Percentiles rank a stretch among this genome's conserved stretches.
Evolutionary conservation across 1,140 invertebrate genomes (phyloP).

Genomic region (Hermetia illucens): DNA sequence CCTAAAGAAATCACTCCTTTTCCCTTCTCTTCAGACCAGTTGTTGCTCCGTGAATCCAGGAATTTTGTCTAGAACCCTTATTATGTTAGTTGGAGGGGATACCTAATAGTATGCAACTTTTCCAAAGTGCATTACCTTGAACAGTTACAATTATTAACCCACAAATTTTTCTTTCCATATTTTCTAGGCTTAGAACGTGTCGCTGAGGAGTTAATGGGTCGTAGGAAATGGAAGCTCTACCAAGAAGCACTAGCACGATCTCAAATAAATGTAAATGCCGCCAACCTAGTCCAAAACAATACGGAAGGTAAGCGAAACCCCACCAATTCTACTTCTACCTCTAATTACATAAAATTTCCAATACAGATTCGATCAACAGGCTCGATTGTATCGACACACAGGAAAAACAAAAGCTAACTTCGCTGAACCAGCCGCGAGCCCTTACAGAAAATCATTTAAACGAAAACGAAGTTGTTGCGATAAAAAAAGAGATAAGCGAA

Average conservation of each 20-base stretch:
- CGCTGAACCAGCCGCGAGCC: background rate
- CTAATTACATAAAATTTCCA: background rate
- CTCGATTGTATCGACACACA: too few species aligned
- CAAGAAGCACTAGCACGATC: constrained; percentile 52
- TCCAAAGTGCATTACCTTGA: too few species aligned
- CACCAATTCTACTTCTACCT: background rate
- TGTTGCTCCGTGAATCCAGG: too few species aligned
- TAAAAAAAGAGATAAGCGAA: background rate
- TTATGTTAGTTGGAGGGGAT: too few species aligned
- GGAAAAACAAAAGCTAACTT: too few species aligned
- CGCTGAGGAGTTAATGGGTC: constrained; percentile 89
- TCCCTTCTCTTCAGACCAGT: too few species aligned
- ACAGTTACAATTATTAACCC: too few species aligned
- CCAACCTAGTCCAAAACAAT: background rate
- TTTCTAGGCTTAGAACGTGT: constrained; percentile 80
- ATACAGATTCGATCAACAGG: background rate
- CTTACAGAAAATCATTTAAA: background rate
- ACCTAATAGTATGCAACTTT: too few species aligned
- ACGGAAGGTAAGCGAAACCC: background rate
- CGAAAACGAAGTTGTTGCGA: background rate
- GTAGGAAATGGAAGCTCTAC: constrained; percentile 84
- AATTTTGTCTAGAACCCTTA: too few species aligned
- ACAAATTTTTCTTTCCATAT: constrained; percentile 6
- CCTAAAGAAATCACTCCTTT: too few species aligned
- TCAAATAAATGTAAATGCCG: constrained; percentile 10